phyloP scores from a whole-genome alignment of 1,140 invertebrate species.

The Kradibia gibbosae region DNA sequence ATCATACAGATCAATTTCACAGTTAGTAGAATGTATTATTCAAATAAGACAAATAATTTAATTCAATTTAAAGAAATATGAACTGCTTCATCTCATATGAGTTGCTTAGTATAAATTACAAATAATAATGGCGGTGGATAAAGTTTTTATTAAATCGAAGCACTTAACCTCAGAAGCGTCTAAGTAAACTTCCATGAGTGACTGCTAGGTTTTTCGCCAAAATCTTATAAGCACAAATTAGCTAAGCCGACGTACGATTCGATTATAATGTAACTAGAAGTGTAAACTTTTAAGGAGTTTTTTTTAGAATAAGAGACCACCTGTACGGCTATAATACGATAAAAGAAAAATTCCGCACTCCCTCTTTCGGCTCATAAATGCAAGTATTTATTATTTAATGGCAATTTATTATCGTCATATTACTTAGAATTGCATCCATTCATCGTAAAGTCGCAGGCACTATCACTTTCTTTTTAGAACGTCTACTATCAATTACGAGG shows the following conservation, averaged over 20 bases:
- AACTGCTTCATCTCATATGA: no score
- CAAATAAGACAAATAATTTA: no score
- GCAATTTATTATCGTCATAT: not conserved
- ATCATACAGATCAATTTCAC: no score
- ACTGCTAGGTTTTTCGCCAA: no score
- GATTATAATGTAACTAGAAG: not conserved
- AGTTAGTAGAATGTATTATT: no score
- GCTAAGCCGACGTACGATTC: not conserved
- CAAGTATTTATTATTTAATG: not conserved
- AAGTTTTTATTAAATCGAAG: no score
- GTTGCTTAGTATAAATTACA: no score
- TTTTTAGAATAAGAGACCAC: not conserved
- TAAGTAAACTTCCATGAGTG: no score
- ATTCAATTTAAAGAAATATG: no score
- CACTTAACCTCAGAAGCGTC: no score
- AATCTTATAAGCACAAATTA: not conserved
- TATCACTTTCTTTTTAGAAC: conserved; percentile 4
- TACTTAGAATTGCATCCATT: not conserved
- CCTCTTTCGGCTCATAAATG: no score
- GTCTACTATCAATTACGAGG: not conserved
- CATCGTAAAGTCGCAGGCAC: not conserved
- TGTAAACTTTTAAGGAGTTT: not conserved
- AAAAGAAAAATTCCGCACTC: not conserved
- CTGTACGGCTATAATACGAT: not conserved
- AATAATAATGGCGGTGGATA: no score